phyloP scores from a whole-genome alignment of 2,888 invertebrate species.

The Exephanes ischioxanthus region DNA sequence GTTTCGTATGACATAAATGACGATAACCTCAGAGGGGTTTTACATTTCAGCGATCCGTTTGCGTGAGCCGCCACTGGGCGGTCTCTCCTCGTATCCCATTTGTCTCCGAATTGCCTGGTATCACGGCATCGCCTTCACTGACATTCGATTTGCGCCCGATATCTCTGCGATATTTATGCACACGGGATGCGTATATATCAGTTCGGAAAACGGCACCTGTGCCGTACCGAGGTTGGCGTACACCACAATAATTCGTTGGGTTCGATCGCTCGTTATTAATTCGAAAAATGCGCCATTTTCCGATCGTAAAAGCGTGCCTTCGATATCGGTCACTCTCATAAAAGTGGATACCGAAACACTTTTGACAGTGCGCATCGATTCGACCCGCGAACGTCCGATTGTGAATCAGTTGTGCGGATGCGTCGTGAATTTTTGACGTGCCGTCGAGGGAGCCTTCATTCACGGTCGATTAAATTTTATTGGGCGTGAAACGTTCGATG shows the following conservation, averaged over 20 bases:
- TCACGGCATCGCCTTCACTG: not conserved
- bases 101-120: not conserved
- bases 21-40: not conserved
- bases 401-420: conserved; percentile 40
- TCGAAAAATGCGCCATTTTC: conserved; percentile 34
- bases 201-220: not conserved
- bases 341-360: conserved; percentile 41
- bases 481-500: conserved; percentile 5
- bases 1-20: not conserved
- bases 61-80: not conserved
- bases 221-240: conserved; percentile 32
- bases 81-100: not conserved
- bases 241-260: conserved; percentile 39
- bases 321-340: conserved; percentile 45
- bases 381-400: conserved; percentile 27
- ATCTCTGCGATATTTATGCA: not conserved
- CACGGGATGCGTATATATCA: not conserved
- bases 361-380: conserved; percentile 53
- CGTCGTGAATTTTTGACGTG: conserved; percentile 45
- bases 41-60: not conserved
- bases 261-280: conserved; percentile 38
- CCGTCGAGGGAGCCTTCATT: conserved; percentile 33
- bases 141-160: conserved; percentile 14
- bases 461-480: conserved; percentile 46
- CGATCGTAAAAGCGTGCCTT: conserved; percentile 46